These are phyloP conservation scores for Lemur catta DNA, from an alignment of 2,797 vertebrate species.

Conservation along the genomic window DNA sequence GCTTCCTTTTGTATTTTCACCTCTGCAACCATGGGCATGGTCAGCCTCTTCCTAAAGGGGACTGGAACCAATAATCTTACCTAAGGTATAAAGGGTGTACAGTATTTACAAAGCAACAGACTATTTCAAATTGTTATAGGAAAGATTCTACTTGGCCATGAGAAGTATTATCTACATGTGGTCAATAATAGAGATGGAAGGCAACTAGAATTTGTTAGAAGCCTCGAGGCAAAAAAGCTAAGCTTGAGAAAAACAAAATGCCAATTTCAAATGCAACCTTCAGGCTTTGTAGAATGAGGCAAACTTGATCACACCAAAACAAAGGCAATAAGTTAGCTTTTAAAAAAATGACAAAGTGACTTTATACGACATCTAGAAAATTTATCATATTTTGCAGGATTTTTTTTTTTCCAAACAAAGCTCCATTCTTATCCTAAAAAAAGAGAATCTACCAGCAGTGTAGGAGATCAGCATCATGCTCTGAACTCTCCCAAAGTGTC, in stretches of 20 bases:
- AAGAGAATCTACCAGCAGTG: background rate
- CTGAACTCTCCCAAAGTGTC: background rate
- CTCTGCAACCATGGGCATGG: background rate
- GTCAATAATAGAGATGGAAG: background rate
- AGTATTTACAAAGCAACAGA: background rate
- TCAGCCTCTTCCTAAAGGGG: background rate
- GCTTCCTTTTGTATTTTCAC: background rate
- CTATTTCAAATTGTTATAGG: background rate
- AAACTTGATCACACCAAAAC: background rate
- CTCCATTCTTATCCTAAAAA: background rate
- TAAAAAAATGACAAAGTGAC: background rate
- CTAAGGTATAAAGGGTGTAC: background rate
- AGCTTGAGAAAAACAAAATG: slow-evolving; percentile 33
- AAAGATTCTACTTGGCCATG: background rate
- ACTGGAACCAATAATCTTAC: background rate
- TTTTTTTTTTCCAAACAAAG: slow-evolving; percentile 1
- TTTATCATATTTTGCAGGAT: background rate
- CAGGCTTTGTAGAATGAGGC: background rate
- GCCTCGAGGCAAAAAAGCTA: background rate
- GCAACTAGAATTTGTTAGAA: background rate
- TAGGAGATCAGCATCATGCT: too few relatives aligned
- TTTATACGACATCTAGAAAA: background rate
- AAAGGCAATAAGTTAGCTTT: background rate
- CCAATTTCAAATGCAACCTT: background rate
- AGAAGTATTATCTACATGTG: too few relatives aligned